Conservation (phyloP, 1,140 invertebrate species). For the Hypsibius dujardini region DNA sequence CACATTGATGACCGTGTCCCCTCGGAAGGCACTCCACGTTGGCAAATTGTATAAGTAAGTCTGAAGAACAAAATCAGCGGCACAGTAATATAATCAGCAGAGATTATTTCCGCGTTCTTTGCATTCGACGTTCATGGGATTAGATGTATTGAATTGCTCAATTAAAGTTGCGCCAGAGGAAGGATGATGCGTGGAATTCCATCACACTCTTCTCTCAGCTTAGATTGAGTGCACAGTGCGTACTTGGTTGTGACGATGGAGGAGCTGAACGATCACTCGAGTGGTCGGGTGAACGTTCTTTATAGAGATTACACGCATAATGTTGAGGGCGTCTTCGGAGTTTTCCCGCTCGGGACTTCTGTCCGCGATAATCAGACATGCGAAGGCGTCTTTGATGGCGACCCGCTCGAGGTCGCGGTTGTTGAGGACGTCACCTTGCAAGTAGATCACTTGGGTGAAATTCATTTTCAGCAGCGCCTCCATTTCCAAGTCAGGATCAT, state of each 20-base stretch:
- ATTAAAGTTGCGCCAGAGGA: too few species aligned
- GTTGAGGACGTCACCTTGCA: conserved; percentile 43
- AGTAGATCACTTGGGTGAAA: conserved; percentile 44
- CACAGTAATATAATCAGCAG: conserved; percentile 16
- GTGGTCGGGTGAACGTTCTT: conserved; percentile 38
- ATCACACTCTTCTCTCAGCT: background rate
- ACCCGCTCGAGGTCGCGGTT: conserved; percentile 40
- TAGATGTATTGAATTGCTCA: too few species aligned
- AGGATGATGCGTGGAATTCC: background rate
- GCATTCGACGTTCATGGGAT: too few species aligned
- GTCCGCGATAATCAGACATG: background rate
- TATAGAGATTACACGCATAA: conserved; percentile 7
- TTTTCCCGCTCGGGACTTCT: background rate
- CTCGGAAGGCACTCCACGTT: conserved; percentile 42
- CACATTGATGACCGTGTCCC: conserved; percentile 41
- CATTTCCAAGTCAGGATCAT: conserved; percentile 39
- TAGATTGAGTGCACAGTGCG: background rate
- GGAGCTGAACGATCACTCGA: conserved; percentile 41
- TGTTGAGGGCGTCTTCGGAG: background rate
- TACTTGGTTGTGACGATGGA: conserved; percentile 44
- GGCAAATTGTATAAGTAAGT: conserved; percentile 42
- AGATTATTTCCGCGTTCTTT: background rate
- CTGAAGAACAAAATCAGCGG: conserved; percentile 28
- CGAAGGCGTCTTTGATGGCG: conserved; percentile 28
- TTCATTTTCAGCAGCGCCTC: conserved; percentile 42